phyloP scores from a whole-genome alignment of 2,888 invertebrate genomes.

The Phyllotreta cruciferae region DNA sequence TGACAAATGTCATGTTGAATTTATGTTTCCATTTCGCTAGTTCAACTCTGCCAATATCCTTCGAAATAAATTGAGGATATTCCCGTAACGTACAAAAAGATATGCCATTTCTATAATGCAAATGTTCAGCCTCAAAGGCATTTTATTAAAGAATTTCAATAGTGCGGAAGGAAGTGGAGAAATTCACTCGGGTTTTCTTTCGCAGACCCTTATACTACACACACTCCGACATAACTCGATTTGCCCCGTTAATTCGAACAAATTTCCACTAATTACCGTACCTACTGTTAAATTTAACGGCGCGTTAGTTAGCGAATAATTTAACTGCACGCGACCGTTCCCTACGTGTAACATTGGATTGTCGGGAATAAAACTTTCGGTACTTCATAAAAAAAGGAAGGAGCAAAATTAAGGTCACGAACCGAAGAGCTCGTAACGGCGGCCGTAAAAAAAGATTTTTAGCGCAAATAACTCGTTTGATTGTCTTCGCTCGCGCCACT shows the following conservation, averaged over 20 bases:
- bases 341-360: no score
- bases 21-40: constrained; percentile 1
- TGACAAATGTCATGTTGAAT: background rate
- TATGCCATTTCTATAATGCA: constrained; percentile 44
- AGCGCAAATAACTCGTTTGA: constrained; percentile 23
- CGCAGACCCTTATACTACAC: background rate
- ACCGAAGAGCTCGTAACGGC: constrained; percentile 18
- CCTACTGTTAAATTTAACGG: no score
- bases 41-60: constrained; percentile 18
- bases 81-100: constrained; percentile 41
- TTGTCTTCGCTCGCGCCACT: constrained; percentile 14
- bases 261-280: no score
- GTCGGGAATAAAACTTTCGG: background rate
- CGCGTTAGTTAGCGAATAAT: no score
- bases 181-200: constrained; percentile 19
- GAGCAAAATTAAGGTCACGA: constrained; percentile 7
- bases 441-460: constrained; percentile 22
- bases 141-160: constrained; percentile 36
- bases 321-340: no score
- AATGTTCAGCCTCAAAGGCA: constrained; percentile 36
- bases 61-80: constrained; percentile 40
- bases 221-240: background rate
- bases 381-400: constrained; percentile 12
- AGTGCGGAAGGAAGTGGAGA: constrained; percentile 26
- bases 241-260: no score